These are phyloP conservation scores for Scaptomyza cyrtandrae DNA, from an alignment of 2,888 invertebrate species.

Conservation along the genomic window DNA sequence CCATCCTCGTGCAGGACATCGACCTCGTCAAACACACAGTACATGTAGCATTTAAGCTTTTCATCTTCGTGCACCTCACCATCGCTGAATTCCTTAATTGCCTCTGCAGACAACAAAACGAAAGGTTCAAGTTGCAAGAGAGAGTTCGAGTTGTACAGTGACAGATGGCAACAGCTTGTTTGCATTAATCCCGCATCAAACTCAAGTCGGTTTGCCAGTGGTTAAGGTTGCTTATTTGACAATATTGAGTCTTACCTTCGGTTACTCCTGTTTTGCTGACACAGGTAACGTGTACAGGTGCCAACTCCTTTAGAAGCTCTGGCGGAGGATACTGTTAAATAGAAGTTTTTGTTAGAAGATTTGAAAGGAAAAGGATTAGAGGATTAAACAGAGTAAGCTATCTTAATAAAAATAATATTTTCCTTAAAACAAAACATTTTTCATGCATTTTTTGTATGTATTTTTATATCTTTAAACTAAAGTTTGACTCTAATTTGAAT, in stretches of 20 bases:
- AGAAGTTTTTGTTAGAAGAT: not conserved
- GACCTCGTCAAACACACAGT: slow-evolving; percentile 83
- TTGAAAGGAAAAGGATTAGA: no score
- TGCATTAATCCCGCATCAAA: slow-evolving; percentile 23
- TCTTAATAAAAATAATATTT: no score
- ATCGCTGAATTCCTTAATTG: slow-evolving; percentile 84
- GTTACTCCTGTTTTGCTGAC: slow-evolving; percentile 77
- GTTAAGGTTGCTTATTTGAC: slow-evolving; percentile 23
- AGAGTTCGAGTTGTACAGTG: slow-evolving; percentile 11
- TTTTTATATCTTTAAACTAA: no score
- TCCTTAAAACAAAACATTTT: no score
- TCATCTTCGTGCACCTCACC: slow-evolving; percentile 84
- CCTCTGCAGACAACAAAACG: slow-evolving; percentile 67
- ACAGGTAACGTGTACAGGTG: slow-evolving; percentile 73
- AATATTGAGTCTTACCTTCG: slow-evolving; percentile 65
- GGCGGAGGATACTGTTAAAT: slow-evolving; percentile 76
- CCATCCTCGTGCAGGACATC: slow-evolving; percentile 83
- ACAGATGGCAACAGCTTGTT: slow-evolving; percentile 46
- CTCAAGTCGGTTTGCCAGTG: slow-evolving; percentile 6
- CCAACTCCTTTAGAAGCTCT: slow-evolving; percentile 63
- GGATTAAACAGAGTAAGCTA: no score
- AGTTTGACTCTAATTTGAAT: no score
- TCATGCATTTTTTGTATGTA: no score
- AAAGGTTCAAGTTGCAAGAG: slow-evolving; percentile 5
- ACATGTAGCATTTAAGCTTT: slow-evolving; percentile 84